phyloP scores from a whole-genome alignment of 2,797 vertebrate genomes.

The Melanotaenia boesemani region DNA sequence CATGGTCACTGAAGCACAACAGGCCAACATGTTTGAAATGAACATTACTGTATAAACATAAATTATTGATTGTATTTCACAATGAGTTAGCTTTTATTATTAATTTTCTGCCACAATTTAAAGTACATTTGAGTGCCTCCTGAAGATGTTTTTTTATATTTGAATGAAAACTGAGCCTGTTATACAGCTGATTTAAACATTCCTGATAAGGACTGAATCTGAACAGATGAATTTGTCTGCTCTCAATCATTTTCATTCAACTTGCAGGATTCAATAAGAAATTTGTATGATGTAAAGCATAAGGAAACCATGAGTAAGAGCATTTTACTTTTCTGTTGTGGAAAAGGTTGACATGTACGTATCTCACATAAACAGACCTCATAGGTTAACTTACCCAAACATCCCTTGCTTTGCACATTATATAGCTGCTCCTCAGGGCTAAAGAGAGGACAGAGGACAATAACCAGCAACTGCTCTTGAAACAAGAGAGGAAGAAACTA shows the following conservation, averaged over 20 bases:
- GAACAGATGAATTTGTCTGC: slow-evolving; percentile 66
- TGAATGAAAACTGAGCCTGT: slow-evolving; percentile 54
- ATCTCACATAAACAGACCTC: slow-evolving; percentile 27
- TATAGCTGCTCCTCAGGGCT: slow-evolving; percentile 25
- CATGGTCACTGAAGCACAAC: slow-evolving; percentile 26
- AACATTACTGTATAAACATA: slow-evolving; percentile 36
- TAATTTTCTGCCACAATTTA: slow-evolving; percentile 24
- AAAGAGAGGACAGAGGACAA: not conserved
- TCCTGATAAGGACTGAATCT: slow-evolving; percentile 52
- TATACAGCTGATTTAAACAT: slow-evolving; percentile 63
- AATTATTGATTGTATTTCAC: slow-evolving; percentile 53
- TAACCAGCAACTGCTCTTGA: slow-evolving; percentile 20
- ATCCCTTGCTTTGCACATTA: slow-evolving; percentile 17
- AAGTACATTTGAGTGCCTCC: slow-evolving; percentile 33
- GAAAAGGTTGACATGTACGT: slow-evolving; percentile 37
- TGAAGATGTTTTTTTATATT: slow-evolving; percentile 48
- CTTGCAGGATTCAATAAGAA: slow-evolving; percentile 44
- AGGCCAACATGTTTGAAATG: slow-evolving; percentile 38
- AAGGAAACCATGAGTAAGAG: slow-evolving; percentile 67
- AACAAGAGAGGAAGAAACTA: slow-evolving; percentile 33
- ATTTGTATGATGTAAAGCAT: slow-evolving; percentile 40
- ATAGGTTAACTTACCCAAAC: slow-evolving; percentile 21
- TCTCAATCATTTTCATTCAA: slow-evolving; percentile 63
- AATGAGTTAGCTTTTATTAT: slow-evolving; percentile 17
- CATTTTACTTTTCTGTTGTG: slow-evolving; percentile 39